These are phyloP conservation scores for Microvelia longipes DNA, from an alignment of 1,140 invertebrate species.

Conservation along the genomic window DNA sequence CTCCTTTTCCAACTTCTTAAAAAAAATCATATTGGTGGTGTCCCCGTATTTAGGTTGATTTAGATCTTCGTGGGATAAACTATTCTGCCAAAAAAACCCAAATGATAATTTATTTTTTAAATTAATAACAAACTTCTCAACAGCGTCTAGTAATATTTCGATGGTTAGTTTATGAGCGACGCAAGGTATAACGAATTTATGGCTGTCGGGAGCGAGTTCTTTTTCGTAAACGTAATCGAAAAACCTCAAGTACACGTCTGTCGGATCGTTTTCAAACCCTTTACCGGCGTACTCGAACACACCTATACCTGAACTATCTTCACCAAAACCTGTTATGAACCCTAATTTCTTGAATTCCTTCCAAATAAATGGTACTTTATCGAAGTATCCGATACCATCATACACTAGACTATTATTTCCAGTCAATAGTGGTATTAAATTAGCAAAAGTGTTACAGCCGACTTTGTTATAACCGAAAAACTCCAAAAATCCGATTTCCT, in stretches of 20 bases:
- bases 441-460: slow-evolving; percentile 34
- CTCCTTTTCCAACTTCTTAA: slow-evolving; percentile 24
- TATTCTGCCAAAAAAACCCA: slow-evolving; percentile 35
- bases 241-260: slow-evolving; percentile 41
- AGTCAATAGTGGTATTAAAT: slow-evolving; percentile 29
- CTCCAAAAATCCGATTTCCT: slow-evolving; percentile 27
- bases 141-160: slow-evolving; percentile 21
- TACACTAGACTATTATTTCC: slow-evolving; percentile 32
- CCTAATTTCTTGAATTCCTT: slow-evolving; percentile 34
- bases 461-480: slow-evolving; percentile 33
- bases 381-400: slow-evolving; percentile 31
- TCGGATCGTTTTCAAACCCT: slow-evolving; percentile 38
- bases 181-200: slow-evolving; percentile 36
- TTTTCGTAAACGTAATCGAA: slow-evolving; percentile 32
- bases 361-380: slow-evolving; percentile 42
- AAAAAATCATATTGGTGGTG: slow-evolving; percentile 25
- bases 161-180: slow-evolving; percentile 32
- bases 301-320: slow-evolving; percentile 39
- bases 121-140: slow-evolving; percentile 19
- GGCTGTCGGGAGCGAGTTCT: slow-evolving; percentile 33
- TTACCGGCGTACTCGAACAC: slow-evolving; percentile 40
- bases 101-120: slow-evolving; percentile 27
- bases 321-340: slow-evolving; percentile 38
- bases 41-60: slow-evolving; percentile 33
- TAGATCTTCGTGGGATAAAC: slow-evolving; percentile 36